These are phyloP conservation scores for Frieseomelitta varia DNA, from an alignment of 1,140 invertebrate genomes.

Conservation along the genomic window DNA sequence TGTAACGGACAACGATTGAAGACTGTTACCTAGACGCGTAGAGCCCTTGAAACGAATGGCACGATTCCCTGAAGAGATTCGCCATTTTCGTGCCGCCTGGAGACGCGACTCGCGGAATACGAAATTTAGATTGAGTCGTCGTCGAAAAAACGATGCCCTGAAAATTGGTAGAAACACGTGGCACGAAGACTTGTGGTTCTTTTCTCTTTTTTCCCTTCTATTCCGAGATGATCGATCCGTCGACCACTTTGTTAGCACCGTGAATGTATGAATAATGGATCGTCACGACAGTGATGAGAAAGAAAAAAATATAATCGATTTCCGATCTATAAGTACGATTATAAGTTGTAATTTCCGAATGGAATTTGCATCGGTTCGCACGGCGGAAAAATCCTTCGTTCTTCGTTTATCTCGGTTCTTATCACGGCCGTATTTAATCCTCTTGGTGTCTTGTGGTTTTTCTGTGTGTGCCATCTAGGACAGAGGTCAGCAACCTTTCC, in stretches of 20 bases:
- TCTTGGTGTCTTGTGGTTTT: too few species aligned
- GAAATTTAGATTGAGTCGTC: conserved; percentile 67
- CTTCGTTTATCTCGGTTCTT: not conserved
- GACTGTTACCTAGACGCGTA: not conserved
- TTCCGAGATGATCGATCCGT: not conserved
- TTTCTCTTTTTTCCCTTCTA: conserved; percentile 83
- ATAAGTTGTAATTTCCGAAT: conserved; percentile 1
- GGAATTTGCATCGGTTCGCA: not conserved
- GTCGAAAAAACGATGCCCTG: conserved; percentile 83
- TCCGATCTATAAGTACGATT: not conserved
- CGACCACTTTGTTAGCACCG: not conserved
- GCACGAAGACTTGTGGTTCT: conserved; percentile 64
- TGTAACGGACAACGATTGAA: not conserved
- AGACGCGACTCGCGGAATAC: conserved; percentile 81
- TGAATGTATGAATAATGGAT: conserved; percentile 25
- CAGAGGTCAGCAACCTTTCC: too few species aligned
- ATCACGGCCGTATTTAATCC: not conserved
- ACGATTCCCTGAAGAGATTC: not conserved
- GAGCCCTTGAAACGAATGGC: not conserved
- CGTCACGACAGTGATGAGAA: not conserved
- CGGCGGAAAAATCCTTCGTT: not conserved
- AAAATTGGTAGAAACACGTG: conserved; percentile 82
- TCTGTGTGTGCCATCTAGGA: too few species aligned
- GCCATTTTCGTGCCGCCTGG: not conserved
- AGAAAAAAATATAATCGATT: not conserved